phyloP scores from a whole-genome alignment of 2,113 vertebrate genomes.

The Podarcis raffonei region DNA sequence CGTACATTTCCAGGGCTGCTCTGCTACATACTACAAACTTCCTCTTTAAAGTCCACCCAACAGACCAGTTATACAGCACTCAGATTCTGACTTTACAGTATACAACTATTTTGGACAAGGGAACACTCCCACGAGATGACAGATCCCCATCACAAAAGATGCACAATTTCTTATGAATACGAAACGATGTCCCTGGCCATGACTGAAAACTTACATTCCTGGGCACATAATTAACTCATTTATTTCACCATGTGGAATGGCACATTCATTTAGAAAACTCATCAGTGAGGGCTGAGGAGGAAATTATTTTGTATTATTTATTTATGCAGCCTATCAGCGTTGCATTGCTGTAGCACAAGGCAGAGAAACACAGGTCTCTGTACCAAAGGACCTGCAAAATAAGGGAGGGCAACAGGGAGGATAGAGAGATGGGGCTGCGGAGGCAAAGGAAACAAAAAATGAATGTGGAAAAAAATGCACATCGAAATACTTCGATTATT shows the following conservation, averaged over 20 bases:
- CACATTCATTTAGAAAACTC: neutral
- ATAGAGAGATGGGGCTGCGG: neutral
- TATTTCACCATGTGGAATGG: neutral
- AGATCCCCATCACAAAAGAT: neutral
- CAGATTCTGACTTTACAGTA: neutral
- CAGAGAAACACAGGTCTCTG: neutral
- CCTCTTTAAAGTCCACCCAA: neutral
- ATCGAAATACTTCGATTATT: neutral
- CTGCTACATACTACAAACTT: neutral
- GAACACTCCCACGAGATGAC: neutral
- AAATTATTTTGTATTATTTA: neutral
- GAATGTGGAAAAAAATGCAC: neutral
- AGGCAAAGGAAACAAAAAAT: neutral
- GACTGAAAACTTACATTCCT: neutral
- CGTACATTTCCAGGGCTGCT: neutral
- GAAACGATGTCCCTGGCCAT: neutral
- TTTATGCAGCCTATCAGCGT: neutral
- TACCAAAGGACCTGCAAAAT: neutral
- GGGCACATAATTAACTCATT: neutral
- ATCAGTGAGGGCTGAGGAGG: neutral
- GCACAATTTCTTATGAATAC: neutral
- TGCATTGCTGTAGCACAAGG: neutral
- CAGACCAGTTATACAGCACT: neutral
- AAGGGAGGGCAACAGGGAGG: no score
- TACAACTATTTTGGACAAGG: neutral